Evolutionary conservation across 2,888 invertebrate species (phyloP), one percentile per base, ranked within the genome.

Genomic region (Eupithecia tripunctaria): DNA sequence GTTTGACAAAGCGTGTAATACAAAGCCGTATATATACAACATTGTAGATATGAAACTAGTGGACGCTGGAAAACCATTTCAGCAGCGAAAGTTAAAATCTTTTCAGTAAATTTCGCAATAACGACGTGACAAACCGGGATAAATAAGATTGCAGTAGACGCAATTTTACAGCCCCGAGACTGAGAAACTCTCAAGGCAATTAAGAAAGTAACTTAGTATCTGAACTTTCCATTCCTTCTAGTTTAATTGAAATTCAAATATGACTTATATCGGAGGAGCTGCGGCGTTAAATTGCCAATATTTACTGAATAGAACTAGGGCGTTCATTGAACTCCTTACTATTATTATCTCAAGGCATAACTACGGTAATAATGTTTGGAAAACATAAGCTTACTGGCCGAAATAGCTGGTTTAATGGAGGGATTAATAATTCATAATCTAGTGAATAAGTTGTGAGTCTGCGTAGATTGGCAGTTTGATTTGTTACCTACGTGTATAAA

Each of bases 341-440:
- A 88, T 89, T 90, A 92, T 90, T 89, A 91, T 89, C 88, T 83
- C 87, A 86, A 91, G 91, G 90, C 88, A 86, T 84, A 90, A 88
- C 86, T 84, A 79, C 86, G 68, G 81, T 82, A 85, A 82, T 88
- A 87, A 88, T 88, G 86, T 90, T 89, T 85, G 78, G 86, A 87
- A 86, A 89, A 88, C 88, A 86, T 81, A 82, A 75, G 79, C 84
- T 21, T 64, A 14, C 85, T 84, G 85, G 80, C 85, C 79, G 81
- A 87, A 86, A 84, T 84, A 79, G 72, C 73, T 64, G 69, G 77
- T 73, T 79, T 82, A 84, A 81, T 82, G 77, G 63, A 38, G 25
- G 68, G 79, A 81, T 82, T 80, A 78, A 82, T 82, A 79, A 78
- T 78, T 79, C 68, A 76, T 77, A 67, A 64, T 70, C 56, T 47